phyloP scores from a whole-genome alignment of 2,888 invertebrate species.

The Cryptus armator region DNA sequence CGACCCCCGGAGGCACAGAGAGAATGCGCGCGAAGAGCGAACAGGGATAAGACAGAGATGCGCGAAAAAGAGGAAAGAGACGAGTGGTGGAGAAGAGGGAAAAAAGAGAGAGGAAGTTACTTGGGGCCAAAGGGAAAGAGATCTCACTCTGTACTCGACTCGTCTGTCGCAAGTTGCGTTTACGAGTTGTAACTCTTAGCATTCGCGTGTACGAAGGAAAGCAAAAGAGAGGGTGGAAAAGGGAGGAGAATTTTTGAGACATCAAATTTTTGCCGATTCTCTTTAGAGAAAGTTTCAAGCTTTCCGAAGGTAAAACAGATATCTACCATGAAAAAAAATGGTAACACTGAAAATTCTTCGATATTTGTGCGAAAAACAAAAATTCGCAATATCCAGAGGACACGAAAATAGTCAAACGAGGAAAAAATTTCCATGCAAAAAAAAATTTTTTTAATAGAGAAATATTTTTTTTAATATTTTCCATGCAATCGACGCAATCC shows the following conservation, averaged over 20 bases:
- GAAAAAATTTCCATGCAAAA: too few species aligned
- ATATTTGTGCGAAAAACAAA: too few species aligned
- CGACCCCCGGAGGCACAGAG: constrained; percentile 50
- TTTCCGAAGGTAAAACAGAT: not conserved
- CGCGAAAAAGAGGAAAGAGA: constrained; percentile 30
- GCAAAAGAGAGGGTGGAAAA: constrained; percentile 32
- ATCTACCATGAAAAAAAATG: too few species aligned
- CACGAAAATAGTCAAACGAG: too few species aligned
- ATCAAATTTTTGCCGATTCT: not conserved
- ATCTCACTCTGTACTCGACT: constrained; percentile 1
- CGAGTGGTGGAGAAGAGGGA: not conserved
- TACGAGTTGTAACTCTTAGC: constrained; percentile 32
- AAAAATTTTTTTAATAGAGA: too few species aligned
- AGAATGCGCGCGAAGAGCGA: not conserved
- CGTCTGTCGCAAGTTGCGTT: constrained; percentile 13
- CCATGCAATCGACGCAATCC: too few species aligned
- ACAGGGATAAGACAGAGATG: constrained; percentile 12
- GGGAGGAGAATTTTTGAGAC: not conserved
- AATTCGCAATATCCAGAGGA: too few species aligned
- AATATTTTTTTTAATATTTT: too few species aligned
- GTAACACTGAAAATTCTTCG: too few species aligned
- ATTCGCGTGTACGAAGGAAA: constrained; percentile 1
- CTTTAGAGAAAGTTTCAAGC: not conserved
- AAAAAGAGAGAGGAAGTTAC: constrained; percentile 16
- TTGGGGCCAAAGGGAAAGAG: not conserved